Evolutionary conservation across 2,888 invertebrate genomes (phyloP), one percentile per base, ranked within the genome.

Genomic region (Cantharis flavilabris): DNA sequence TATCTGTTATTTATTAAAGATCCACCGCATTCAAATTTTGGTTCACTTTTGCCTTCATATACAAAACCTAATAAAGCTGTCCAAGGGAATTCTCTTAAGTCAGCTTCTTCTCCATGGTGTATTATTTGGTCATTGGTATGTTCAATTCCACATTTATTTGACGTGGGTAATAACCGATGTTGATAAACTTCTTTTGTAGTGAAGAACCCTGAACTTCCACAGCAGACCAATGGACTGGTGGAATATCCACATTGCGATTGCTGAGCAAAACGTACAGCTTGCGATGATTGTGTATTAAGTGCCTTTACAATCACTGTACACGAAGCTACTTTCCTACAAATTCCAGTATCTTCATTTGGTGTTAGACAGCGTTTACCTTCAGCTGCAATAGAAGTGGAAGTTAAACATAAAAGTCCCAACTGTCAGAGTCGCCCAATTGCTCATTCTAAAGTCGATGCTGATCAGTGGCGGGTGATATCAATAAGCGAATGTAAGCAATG

Each of bases 1-100:
- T 91, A 91, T 85, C 85, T 86, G 0, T 86, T 83, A 79, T 89
- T 91, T 81, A 92, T 91, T 1, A 92, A 87, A 3, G 88, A 86
- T 9, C 90, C 91, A 0, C 90, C 90, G 81, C 91, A 91, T 1
- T 87, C 80, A 20, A 88, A 84, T 1, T 1, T 2, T n/a, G 2
- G 1, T 26, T 73, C 79, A 67, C 73, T 23, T 26, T 77, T 63
- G 4, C 73, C 20, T 23, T 69, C 62, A 11, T 78, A 70, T 69
- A 84, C 85, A 82, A 89, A 89, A 69, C 88, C 87, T n/a, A 90
- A 84, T 1, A 90, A 80, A 0, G 85, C 87, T 78, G 89, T 80
- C 90, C 90, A 90, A 0, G 90, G 90, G 81, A 88, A 89, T 79
- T 90, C 88, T 75, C 88, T 88, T 11, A 90, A 83, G 0, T 78